Conservation (phyloP, 2,888 invertebrate species). For the Syrista parreyssii region DNA sequence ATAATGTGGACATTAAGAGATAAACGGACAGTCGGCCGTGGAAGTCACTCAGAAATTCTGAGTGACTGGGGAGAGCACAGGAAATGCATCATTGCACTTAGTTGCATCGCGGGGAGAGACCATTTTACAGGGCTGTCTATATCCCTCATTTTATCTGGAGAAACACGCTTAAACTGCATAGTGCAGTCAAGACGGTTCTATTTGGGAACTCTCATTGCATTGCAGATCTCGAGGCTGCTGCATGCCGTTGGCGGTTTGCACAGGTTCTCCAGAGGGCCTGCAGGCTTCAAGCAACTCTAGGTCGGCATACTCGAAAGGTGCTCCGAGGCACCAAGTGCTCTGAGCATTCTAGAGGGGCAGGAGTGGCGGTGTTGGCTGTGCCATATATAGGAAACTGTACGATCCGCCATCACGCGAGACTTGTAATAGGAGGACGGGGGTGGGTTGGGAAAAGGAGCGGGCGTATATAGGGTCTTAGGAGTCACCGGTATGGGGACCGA, state of each 20-base stretch:
- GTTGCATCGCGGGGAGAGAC: background rate
- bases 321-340: background rate
- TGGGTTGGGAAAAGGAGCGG: conserved; percentile 7
- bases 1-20: background rate
- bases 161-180: background rate
- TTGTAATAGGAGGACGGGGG: conserved; percentile 5
- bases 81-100: background rate
- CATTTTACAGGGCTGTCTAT: background rate
- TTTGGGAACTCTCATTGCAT: conserved; percentile 11
- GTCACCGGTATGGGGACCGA: conserved; percentile 15
- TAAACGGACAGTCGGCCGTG: background rate
- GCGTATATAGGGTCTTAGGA: conserved; percentile 1
- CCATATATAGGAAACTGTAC: conserved; percentile 34
- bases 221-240: conserved; percentile 9
- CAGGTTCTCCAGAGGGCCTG: background rate
- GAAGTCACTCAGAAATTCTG: background rate
- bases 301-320: background rate
- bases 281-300: background rate
- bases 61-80: background rate
- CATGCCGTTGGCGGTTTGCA: background rate
- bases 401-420: conserved; percentile 29
- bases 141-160: background rate
- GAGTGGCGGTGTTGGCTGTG: background rate
- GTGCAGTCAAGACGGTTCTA: background rate
- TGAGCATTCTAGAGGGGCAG: background rate